Evolutionary conservation across 2,888 invertebrate species (phyloP).

Genomic region (Theristus sp.): DNA sequence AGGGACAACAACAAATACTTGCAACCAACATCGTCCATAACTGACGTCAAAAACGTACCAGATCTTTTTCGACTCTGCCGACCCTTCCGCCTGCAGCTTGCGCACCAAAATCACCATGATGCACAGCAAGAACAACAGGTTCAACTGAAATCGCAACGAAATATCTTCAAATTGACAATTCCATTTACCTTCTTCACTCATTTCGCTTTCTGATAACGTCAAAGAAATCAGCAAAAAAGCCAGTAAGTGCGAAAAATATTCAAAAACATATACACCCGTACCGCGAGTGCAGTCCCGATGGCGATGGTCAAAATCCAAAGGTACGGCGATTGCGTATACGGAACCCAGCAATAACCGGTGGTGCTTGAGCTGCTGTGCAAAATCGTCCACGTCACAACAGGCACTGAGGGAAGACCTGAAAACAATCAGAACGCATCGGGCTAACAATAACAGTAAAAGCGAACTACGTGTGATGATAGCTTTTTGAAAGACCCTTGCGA

Average conservation of each 20-base stretch:
- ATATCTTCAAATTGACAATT: too few relatives aligned
- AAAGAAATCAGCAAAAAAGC: too few relatives aligned
- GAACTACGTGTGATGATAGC: too few relatives aligned
- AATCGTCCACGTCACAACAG: constrained; percentile 34
- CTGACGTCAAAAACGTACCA: constrained; percentile 24
- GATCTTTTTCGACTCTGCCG: constrained; percentile 34
- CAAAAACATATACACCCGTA: constrained; percentile 16
- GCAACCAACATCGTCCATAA: too few relatives aligned
- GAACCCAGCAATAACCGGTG: constrained; percentile 31
- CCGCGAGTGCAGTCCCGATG: constrained; percentile 30
- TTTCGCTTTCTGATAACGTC: too few relatives aligned
- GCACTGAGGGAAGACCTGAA: constrained; percentile 35
- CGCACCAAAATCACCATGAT: constrained; percentile 36
- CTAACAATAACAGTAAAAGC: too few relatives aligned
- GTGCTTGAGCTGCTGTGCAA: constrained; percentile 22
- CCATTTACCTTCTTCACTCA: too few relatives aligned
- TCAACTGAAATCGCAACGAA: constrained; percentile 28
- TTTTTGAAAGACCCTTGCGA: too few relatives aligned
- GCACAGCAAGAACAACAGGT: constrained; percentile 33
- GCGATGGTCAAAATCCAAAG: constrained; percentile 31
- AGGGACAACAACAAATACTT: too few relatives aligned
- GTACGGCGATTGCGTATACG: constrained; percentile 27
- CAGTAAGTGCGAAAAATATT: too few relatives aligned
- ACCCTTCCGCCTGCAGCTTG: constrained; percentile 34
- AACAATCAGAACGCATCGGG: too few relatives aligned